These are phyloP conservation scores for Biston betularia DNA, from an alignment of 2,888 invertebrate genomes.

Conservation along the genomic window DNA sequence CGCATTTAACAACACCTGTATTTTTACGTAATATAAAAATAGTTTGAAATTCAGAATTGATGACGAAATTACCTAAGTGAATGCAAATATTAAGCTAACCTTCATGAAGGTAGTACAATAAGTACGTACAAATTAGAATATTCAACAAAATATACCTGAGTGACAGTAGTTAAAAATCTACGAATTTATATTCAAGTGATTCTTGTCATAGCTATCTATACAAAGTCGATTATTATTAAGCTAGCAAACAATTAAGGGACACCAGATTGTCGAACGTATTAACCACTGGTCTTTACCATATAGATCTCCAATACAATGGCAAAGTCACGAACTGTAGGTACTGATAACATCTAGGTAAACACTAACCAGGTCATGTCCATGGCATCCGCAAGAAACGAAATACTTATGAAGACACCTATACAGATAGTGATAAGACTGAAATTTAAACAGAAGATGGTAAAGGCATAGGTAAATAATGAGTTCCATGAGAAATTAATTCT, in stretches of 20 bases:
- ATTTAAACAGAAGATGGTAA: constrained; percentile 22
- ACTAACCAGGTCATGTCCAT: constrained; percentile 59
- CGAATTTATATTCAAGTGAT: constrained; percentile 9
- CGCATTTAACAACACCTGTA: too few relatives aligned
- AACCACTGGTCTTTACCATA: constrained; percentile 17
- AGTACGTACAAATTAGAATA: too few relatives aligned
- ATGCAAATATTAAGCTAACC: constrained; percentile 22
- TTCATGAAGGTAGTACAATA: constrained; percentile 24
- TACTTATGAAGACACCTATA: constrained; percentile 2
- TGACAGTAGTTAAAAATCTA: background rate
- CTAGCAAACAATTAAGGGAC: constrained; percentile 7
- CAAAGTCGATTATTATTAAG: constrained; percentile 11
- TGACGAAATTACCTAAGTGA: constrained; percentile 19
- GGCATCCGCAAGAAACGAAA: constrained; percentile 27
- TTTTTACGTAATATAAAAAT: too few relatives aligned
- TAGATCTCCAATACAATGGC: constrained; percentile 43
- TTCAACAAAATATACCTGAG: too few relatives aligned
- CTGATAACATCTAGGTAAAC: constrained; percentile 54
- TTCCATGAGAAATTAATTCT: constrained; percentile 56
- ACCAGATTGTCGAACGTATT: constrained; percentile 9
- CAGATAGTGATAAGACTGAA: constrained; percentile 10
- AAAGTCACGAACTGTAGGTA: constrained; percentile 59
- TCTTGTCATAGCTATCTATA: constrained; percentile 5
- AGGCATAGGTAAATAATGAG: constrained; percentile 37
- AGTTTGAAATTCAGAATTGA: constrained; percentile 15